Base-by-base conservation (phyloP, 37 sponge, comb jelly and placozoan species). In the Agelas oroides region DNA sequence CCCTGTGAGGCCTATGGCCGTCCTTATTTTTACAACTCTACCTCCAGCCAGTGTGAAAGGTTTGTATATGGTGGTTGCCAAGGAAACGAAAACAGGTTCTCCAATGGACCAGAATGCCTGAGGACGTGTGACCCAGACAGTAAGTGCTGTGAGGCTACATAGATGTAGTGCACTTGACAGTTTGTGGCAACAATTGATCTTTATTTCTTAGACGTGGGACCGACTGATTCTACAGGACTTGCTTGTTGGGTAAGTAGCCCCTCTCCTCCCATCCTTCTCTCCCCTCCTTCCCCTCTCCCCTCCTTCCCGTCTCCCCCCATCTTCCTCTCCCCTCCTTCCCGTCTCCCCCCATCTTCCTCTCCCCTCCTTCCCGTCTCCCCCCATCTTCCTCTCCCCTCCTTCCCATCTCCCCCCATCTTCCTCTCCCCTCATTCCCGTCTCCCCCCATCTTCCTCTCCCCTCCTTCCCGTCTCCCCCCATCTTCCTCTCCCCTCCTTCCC, bases 11-110 rank as follows among this genome's bases (percentile, higher is more conserved):
- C 77, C 2, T 36, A 62, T 61, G 5, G 38, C 11, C 87, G 79
- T 23, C 59, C 71, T 18, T 71, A 25, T 21, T 86, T 79, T 61
- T 87, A 63, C 68, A 87, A 87, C 33, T 20, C 75, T 25, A 80
- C 81, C 0, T 64, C 75, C 0, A 74, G 81, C 2, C 56, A n/a
- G 46, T 87, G 88, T 66, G 88, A 87, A 39, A 0, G 27, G 15
- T 87, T 87, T 27, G 27, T 21, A n/a, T 87, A 87, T 64, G 81
- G 81, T 61, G 81, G 88, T 0, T 86, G 87, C 59, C 66, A 53
- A 30, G 87, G 87, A 35, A 86, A 86, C 60, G 74, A 30, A 6
- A 86, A 86, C 36, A 54, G 87, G 35, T 86, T 86, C 65, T 13
- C 32, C 20, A 72, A 35, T 54, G 52, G 28, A 1, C 0, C 14